Evolutionary conservation across 2,797 vertebrate genomes (phyloP).

Genomic region (Acrossocheilus wenchowensis): DNA sequence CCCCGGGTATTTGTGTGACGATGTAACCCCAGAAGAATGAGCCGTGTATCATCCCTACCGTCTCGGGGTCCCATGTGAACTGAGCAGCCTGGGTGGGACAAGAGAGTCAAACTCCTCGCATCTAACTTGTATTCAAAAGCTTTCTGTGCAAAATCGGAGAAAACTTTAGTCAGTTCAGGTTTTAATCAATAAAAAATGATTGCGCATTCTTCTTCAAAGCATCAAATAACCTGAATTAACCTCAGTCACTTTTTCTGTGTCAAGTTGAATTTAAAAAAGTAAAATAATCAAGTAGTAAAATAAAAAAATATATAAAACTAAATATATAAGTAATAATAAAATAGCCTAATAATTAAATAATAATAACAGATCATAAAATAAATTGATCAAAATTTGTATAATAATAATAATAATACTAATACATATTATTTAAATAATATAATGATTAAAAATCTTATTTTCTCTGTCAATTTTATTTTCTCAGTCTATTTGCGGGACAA

Average conservation of each 20-base stretch:
- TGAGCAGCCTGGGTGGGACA: conserved; percentile 81
- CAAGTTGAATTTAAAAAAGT: background rate
- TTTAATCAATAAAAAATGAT: background rate
- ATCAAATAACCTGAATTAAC: conserved; percentile 16
- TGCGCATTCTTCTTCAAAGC: background rate
- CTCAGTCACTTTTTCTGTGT: conserved; percentile 3
- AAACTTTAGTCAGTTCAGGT: background rate
- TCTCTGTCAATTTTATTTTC: too few species aligned
- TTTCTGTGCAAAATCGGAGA: background rate
- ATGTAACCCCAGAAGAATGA: conserved; percentile 97
- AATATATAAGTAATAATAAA: background rate
- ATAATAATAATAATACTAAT: too few species aligned
- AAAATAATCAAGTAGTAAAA: background rate
- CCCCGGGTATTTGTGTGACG: conserved; percentile 92
- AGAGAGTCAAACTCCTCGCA: conserved; percentile 6
- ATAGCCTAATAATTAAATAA: background rate
- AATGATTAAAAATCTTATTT: background rate
- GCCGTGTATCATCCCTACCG: conserved; percentile 94
- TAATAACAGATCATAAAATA: background rate
- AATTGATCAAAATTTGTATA: background rate
- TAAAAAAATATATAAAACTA: background rate
- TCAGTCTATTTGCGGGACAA: background rate
- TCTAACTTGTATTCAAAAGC: background rate
- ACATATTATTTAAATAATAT: too few species aligned
- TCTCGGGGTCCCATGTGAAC: conserved; percentile 94